Evolutionary conservation across 2,113 vertebrate species (phyloP).

Genomic region (Haemorhous mexicanus): DNA sequence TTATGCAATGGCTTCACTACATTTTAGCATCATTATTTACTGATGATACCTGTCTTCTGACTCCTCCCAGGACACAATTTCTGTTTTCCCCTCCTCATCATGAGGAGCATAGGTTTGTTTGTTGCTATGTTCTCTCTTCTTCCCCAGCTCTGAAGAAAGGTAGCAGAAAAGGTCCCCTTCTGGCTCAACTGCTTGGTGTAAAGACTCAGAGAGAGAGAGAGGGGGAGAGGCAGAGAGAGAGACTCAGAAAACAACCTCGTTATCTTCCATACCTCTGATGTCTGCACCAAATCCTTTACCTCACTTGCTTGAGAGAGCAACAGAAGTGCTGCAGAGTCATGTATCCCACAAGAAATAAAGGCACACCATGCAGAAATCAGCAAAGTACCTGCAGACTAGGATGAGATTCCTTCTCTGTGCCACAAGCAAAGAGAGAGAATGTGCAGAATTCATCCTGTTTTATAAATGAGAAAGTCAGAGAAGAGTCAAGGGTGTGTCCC

Average conservation of each 20-base stretch:
- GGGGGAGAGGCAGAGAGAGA: neutral
- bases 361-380: neutral
- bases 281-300: neutral
- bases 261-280: neutral
- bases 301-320: neutral
- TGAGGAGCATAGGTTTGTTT: neutral
- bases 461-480: neutral
- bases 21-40: neutral
- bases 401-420: neutral
- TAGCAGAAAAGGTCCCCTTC: neutral
- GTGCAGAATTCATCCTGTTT: neutral
- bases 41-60: neutral
- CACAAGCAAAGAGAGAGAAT: neutral
- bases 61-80: neutral
- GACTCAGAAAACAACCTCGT: neutral
- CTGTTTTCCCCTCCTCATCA: neutral
- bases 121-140: neutral
- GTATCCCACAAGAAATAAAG: neutral
- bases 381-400: neutral
- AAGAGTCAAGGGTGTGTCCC: neutral
- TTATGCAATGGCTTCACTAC: neutral
- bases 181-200: neutral
- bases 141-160: neutral
- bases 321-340: neutral
- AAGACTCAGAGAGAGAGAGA: neutral